phyloP scores from a whole-genome alignment of 1,140 invertebrate species.

The Euura lappo region DNA sequence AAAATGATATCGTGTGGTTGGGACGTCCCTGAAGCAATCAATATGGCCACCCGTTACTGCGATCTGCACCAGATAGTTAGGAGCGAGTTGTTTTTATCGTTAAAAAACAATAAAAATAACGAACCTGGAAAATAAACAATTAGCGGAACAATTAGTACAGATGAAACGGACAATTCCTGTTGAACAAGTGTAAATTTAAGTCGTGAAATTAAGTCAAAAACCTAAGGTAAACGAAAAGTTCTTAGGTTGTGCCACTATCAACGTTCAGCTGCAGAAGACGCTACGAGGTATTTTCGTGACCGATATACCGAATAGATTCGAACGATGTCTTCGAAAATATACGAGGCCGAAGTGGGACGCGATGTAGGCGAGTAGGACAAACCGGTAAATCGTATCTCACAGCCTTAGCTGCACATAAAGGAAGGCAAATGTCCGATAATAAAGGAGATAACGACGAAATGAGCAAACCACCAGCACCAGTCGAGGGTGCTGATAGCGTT shows the following conservation, averaged over 20 bases:
- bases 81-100: background rate
- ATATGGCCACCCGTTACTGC: background rate
- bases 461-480: background rate
- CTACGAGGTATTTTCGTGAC: background rate
- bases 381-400: too few relatives aligned
- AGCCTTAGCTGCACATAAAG: too few relatives aligned
- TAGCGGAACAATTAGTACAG: background rate
- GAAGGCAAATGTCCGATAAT: background rate
- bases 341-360: too few relatives aligned
- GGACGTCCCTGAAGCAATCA: constrained; percentile 6
- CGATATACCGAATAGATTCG: too few relatives aligned
- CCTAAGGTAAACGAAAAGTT: background rate
- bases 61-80: background rate
- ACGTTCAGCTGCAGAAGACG: background rate
- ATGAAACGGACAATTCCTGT: background rate
- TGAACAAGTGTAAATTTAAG: background rate
- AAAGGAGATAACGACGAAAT: background rate
- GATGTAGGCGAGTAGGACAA: too few relatives aligned
- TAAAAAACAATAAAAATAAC: background rate
- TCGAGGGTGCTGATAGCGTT: background rate
- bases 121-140: background rate
- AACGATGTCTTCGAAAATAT: background rate
- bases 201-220: background rate
- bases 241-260: background rate
- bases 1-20: background rate